These are phyloP conservation scores for Cabera pusaria DNA, from an alignment of 2,888 invertebrate species.

Conservation along the genomic window DNA sequence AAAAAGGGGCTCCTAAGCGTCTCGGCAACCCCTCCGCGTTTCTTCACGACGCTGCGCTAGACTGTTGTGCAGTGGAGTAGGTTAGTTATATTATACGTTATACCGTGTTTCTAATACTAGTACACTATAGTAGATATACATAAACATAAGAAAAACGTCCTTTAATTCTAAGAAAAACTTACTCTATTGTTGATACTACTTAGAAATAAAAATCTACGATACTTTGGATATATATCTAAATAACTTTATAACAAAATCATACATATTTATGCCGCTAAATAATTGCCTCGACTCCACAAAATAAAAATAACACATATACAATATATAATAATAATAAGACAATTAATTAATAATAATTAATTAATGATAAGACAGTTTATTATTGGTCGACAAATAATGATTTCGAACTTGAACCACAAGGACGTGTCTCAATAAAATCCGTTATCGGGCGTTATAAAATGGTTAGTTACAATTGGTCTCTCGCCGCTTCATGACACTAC, in stretches of 20 bases:
- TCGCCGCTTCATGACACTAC: conserved; percentile 3
- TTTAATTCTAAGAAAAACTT: too few relatives aligned
- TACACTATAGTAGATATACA: too few relatives aligned
- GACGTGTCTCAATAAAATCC: conserved; percentile 7
- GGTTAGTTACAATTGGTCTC: conserved; percentile 1
- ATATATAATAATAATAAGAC: too few relatives aligned
- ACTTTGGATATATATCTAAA: too few relatives aligned
- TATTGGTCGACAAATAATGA: conserved; percentile 3
- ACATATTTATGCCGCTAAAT: too few relatives aligned
- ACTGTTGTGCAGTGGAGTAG: conserved; percentile 18
- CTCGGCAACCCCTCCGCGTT: conserved; percentile 27
- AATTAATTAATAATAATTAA: background rate
- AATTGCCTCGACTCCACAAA: too few relatives aligned
- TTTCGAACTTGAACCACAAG: conserved; percentile 8
- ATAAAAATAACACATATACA: too few relatives aligned
- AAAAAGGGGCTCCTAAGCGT: conserved; percentile 41
- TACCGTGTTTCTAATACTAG: too few relatives aligned
- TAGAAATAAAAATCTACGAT: too few relatives aligned
- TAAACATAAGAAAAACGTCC: too few relatives aligned
- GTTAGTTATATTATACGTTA: conserved; percentile 15
- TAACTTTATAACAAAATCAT: too few relatives aligned
- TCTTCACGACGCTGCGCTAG: conserved; percentile 26
- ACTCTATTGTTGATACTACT: too few relatives aligned
- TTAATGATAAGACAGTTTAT: conserved; percentile 2
- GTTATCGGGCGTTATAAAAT: conserved; percentile 15